Conservation (phyloP, 2,113 vertebrate species). For the Nycticebus coucang region DNA sequence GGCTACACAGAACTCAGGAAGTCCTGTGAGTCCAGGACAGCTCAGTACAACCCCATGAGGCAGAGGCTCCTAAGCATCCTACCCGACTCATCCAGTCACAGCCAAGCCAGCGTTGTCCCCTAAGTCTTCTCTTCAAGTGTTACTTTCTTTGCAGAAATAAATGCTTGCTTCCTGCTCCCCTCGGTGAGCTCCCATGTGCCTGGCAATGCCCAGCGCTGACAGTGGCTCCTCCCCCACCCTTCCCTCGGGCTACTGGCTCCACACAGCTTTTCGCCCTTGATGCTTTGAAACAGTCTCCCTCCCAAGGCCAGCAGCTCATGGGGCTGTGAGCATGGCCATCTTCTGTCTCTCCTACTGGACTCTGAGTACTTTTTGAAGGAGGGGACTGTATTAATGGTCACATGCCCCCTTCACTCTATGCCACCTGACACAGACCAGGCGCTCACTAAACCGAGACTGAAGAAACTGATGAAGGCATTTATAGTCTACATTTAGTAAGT, state of each 20-base stretch:
- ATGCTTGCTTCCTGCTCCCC: not conserved
- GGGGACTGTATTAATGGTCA: too few relatives aligned
- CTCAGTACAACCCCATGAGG: not conserved
- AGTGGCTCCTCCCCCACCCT: not conserved
- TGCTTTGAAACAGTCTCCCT: not conserved
- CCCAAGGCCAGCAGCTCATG: accelerated
- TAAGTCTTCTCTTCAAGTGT: not conserved
- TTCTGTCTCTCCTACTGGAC: not conserved
- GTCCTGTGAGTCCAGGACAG: not conserved
- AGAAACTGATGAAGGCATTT: too few relatives aligned
- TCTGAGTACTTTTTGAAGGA: not conserved
- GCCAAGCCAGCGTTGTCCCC: not conserved
- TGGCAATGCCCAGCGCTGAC: not conserved
- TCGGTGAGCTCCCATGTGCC: not conserved
- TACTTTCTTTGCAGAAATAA: not conserved
- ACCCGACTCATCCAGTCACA: not conserved
- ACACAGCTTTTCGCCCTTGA: not conserved
- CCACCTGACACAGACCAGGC: not conserved
- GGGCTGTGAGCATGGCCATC: too few relatives aligned
- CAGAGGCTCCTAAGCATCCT: not conserved
- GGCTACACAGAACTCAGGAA: not conserved
- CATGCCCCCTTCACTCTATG: accelerated
- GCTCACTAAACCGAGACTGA: not conserved
- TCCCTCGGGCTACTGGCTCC: not conserved
- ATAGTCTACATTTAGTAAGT: too few relatives aligned